phyloP scores from a whole-genome alignment of 2,797 vertebrate genomes.

The Pipistrellus kuhlii region DNA sequence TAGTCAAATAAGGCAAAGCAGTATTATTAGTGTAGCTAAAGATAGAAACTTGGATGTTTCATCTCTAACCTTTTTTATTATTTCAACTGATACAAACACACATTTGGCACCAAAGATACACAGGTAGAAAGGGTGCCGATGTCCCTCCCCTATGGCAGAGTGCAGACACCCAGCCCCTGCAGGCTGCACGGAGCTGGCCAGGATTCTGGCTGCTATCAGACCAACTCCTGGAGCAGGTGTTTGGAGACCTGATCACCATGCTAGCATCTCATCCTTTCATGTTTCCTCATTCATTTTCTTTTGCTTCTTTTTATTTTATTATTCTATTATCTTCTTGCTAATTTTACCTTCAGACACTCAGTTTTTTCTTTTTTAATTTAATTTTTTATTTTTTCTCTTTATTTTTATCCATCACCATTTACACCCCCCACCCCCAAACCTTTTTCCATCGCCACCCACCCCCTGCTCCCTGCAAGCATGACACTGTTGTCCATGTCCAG shows the following conservation, averaged over 20 bases:
- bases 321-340: neutral
- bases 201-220: neutral
- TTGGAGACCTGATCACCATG: neutral
- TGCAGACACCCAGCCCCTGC: neutral
- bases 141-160: neutral
- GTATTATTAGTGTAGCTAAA: neutral
- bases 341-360: neutral
- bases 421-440: neutral
- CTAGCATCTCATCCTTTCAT: neutral
- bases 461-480: neutral
- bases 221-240: neutral
- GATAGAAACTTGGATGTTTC: neutral
- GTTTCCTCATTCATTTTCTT: neutral
- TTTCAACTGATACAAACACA: neutral
- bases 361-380: neutral
- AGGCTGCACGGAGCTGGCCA: neutral
- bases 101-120: neutral
- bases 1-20: neutral
- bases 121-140: neutral
- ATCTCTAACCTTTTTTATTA: neutral
- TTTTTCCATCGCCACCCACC: neutral
- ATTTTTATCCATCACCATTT: neutral
- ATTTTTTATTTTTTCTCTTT: neutral
- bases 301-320: neutral
- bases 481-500: neutral